Base-by-base conservation (phyloP, 2,888 invertebrate genomes). In the Parnassius smintheus region DNA sequence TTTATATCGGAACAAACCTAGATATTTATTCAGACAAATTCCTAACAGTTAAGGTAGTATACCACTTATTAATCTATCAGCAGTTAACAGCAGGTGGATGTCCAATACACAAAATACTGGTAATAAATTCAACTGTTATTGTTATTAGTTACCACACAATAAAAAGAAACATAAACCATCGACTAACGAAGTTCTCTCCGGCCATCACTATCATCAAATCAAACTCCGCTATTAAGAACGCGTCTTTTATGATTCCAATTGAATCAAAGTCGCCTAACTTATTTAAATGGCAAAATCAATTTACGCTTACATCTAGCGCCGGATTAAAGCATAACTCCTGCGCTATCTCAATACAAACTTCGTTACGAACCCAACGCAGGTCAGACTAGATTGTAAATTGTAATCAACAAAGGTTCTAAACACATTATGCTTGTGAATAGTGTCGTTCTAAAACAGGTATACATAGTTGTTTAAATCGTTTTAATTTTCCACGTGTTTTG, bases 351-450 rank as follows among this genome's bases (percentile, higher is more conserved):
- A 56, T 56, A 51, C 61, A 56, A 56, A 61, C 55, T 49, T 61
- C 56, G 61, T 61, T 61, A 61, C 48, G 46, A 59, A 56, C 48
- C 41, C 35, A 45, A 59, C 64, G 22, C 56, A 53, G 44, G 42
- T 49, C 53, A 44, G 61, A 61, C 62, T 50, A 60, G 62, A 65
- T 67, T 67, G 65, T 67, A 67, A 67, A 67, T 67, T 65, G 62
- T 65, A 64, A 67, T 67, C 64, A 67, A 60, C 65, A 59, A 56
- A 54, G 25, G 51, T 52, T 62, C 56, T 58, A 13, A 53, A n/a
- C 18, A 49, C 13, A 46, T 46, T 46, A 49, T 49, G 49, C 13
- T 49, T 13, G 49, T 9, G 18, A 52, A 9, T 50, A 61, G 44
- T 18, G 56, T 12, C 13, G 61, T 51, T 22, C 12, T 35, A 13